These are phyloP conservation scores for Pheosia gnoma DNA, from an alignment of 2,888 invertebrate species.

Conservation along the genomic window DNA sequence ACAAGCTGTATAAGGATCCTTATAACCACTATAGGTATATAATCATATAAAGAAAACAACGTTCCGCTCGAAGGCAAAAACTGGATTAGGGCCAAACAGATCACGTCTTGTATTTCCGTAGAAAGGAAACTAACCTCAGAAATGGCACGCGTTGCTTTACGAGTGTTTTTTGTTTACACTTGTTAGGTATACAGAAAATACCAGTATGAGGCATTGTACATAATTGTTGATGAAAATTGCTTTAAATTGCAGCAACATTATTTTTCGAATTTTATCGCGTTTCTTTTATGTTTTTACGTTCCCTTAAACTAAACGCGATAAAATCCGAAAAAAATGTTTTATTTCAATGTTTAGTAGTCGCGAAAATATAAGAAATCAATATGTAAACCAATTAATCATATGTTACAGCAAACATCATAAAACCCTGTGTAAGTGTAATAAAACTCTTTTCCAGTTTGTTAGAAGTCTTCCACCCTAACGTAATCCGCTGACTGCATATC, in stretches of 20 bases:
- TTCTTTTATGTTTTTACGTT: no score
- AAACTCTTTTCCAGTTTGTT: not conserved
- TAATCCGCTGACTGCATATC: not conserved
- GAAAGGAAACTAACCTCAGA: slow-evolving; percentile 61
- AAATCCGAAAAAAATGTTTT: no score
- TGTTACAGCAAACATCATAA: no score
- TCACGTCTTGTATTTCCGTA: slow-evolving; percentile 61
- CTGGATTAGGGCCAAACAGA: slow-evolving; percentile 70
- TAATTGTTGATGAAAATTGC: not conserved
- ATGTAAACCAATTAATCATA: no score
- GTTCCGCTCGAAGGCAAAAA: slow-evolving; percentile 46
- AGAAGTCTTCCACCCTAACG: not conserved
- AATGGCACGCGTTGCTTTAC: slow-evolving; percentile 50
- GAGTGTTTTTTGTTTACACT: slow-evolving; percentile 7
- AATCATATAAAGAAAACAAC: slow-evolving; percentile 45
- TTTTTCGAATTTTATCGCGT: not conserved
- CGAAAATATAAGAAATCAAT: no score
- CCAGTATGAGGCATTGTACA: slow-evolving; percentile 18
- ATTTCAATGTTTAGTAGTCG: no score
- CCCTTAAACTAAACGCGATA: no score
- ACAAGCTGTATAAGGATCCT: not conserved
- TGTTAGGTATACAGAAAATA: not conserved
- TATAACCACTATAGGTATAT: slow-evolving; percentile 12
- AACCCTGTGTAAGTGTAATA: no score
- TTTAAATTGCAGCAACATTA: not conserved